Evolutionary conservation across 2,113 vertebrate species (phyloP).

Genomic region (Phoxinus phoxinus): DNA sequence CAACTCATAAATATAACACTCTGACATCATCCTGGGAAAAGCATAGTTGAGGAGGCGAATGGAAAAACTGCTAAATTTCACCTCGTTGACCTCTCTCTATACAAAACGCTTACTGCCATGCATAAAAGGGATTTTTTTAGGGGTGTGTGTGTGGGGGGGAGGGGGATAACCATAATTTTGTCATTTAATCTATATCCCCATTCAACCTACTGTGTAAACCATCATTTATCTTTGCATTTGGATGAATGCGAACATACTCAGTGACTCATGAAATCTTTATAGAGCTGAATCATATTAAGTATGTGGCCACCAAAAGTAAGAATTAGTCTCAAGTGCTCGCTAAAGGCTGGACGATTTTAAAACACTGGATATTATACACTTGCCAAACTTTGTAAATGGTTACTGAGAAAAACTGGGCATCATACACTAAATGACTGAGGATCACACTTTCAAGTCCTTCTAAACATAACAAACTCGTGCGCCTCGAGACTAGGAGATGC

Average conservation of each 20-base stretch:
- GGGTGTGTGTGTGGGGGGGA: too few species aligned
- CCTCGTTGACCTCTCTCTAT: conserved; percentile 27
- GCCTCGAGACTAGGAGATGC: not conserved
- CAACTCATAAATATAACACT: conserved; percentile 38
- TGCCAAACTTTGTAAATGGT: not conserved
- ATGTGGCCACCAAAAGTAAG: not conserved
- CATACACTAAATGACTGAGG: not conserved
- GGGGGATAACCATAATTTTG: too few species aligned
- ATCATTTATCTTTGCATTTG: not conserved
- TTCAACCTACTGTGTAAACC: not conserved
- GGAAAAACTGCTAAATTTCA: conserved; percentile 19
- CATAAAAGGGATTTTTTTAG: too few species aligned
- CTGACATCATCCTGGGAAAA: conserved; percentile 22
- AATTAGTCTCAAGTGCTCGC: not conserved
- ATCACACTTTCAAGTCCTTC: not conserved
- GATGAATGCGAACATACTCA: not conserved
- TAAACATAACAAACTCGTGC: not conserved
- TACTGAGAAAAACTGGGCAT: not conserved
- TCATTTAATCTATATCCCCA: too few species aligned
- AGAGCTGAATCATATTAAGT: not conserved
- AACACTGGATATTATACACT: not conserved
- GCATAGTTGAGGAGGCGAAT: not conserved
- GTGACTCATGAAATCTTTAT: not conserved
- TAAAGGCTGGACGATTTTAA: not conserved
- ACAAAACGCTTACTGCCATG: conserved; percentile 8